Percentiles rank a stretch among this genome's conserved stretches.
These are phyloP conservation scores for Perognathus longimembris DNA, from an alignment of 2,113 vertebrate genomes.

Conservation along the genomic window DNA sequence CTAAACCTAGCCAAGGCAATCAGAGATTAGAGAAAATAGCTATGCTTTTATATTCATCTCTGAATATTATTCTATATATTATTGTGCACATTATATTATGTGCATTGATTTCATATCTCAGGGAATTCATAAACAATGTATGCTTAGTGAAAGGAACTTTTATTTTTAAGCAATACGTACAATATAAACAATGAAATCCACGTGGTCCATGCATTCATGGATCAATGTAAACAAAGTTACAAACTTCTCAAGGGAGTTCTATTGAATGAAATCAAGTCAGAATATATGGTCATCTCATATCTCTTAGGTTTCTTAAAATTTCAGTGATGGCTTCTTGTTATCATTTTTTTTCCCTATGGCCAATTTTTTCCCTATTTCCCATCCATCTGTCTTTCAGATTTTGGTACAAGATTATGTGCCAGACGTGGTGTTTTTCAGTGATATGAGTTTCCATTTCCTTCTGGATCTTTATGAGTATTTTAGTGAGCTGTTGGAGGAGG, in stretches of 20 bases:
- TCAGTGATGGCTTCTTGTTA: not conserved
- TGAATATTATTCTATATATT: not conserved
- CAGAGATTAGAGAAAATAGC: not conserved
- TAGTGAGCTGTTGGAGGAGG: not conserved
- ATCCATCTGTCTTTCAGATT: conserved; percentile 49
- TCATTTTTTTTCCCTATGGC: conserved; percentile 1
- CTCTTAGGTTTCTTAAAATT: not conserved
- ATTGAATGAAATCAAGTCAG: not conserved
- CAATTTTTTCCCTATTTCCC: conserved; percentile 26
- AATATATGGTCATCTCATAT: not conserved
- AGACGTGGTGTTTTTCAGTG: not conserved
- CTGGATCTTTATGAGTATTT: conserved; percentile 35
- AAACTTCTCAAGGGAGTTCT: not conserved
- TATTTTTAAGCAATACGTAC: not conserved
- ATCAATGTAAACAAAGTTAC: not conserved
- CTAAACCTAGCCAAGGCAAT: too few relatives aligned
- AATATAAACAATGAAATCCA: not conserved
- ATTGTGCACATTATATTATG: not conserved
- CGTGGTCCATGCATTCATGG: not conserved
- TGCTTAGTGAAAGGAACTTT: not conserved
- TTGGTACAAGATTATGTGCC: conserved; percentile 26
- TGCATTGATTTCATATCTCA: not conserved
- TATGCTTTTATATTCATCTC: not conserved
- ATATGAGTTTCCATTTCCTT: conserved; percentile 58
- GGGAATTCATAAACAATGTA: not conserved